phyloP scores from a whole-genome alignment of 1,140 invertebrate genomes.

The Cecropterus lyciades region DNA sequence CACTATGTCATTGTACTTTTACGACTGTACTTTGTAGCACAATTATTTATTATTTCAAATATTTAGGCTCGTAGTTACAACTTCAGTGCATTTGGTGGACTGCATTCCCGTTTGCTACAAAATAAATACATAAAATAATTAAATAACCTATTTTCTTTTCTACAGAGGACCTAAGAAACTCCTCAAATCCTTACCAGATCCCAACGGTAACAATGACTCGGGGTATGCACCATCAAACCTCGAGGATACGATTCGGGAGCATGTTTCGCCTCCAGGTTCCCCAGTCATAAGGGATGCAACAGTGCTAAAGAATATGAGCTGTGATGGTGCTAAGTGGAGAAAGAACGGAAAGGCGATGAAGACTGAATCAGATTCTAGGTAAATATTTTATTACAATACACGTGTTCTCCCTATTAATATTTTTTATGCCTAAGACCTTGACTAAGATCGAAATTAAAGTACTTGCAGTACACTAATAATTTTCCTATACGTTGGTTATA shows the following conservation, averaged over 20 bases:
- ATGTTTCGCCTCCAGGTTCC: conserved; percentile 82
- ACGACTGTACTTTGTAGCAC: no score
- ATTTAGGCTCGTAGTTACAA: no score
- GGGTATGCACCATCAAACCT: conserved; percentile 86
- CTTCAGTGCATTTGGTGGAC: no score
- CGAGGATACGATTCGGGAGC: conserved; percentile 82
- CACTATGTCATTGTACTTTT: no score
- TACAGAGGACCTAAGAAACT: conserved; percentile 77
- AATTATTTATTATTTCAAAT: no score
- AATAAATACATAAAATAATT: background rate
- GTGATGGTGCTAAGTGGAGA: conserved; percentile 62
- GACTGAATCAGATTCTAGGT: conserved; percentile 65
- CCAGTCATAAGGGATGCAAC: conserved; percentile 74
- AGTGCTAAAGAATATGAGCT: conserved; percentile 65
- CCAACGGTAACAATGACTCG: conserved; percentile 88
- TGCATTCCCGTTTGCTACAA: no score
- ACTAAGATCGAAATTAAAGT: no score
- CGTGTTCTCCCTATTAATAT: no score
- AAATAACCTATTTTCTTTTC: no score
- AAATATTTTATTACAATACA: background rate
- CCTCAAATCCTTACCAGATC: conserved; percentile 86
- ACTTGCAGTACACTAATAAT: no score
- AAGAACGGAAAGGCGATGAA: conserved; percentile 67
- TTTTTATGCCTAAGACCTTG: no score
- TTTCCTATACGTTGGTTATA: no score